Percentiles rank a stretch among this genome's conserved stretches.
Evolutionary conservation across 2,797 vertebrate genomes (phyloP).

Genomic region (Betta splendens): DNA sequence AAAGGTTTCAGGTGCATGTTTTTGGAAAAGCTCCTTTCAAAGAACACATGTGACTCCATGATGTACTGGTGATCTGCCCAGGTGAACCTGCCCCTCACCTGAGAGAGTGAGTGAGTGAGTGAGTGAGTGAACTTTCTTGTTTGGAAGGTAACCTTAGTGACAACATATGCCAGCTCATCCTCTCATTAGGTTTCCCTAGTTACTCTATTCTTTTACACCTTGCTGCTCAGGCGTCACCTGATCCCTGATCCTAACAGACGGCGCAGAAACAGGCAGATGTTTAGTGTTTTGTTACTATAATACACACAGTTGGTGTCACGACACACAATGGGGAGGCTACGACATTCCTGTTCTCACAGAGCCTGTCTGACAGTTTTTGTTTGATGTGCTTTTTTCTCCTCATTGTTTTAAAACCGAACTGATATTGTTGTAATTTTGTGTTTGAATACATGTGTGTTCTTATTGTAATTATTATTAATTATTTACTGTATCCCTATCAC

Average conservation of each 20-base stretch:
- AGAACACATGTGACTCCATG: no score
- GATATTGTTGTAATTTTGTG: no score
- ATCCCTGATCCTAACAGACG: background rate
- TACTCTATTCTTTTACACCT: slow-evolving; percentile 17
- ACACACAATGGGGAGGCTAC: background rate
- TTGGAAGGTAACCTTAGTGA: slow-evolving; percentile 32
- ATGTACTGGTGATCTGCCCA: no score
- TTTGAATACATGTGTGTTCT: no score
- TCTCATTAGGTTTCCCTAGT: slow-evolving; percentile 25
- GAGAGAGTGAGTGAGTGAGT: no score
- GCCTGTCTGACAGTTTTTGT: no score
- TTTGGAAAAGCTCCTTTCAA: slow-evolving; percentile 1
- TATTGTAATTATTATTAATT: no score
- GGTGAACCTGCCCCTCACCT: no score
- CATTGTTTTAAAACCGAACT: no score
- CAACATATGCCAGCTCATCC: background rate
- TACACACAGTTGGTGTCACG: background rate
- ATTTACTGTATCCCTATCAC: no score
- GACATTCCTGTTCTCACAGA: no score
- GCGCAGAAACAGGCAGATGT: background rate
- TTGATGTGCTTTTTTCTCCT: no score
- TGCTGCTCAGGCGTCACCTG: slow-evolving; percentile 11
- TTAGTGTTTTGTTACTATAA: background rate
- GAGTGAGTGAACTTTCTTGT: slow-evolving; percentile 3
- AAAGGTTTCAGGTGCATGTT: slow-evolving; percentile 16